phyloP scores from a whole-genome alignment of 2,113 vertebrate species.

The Atractosteus spatula region DNA sequence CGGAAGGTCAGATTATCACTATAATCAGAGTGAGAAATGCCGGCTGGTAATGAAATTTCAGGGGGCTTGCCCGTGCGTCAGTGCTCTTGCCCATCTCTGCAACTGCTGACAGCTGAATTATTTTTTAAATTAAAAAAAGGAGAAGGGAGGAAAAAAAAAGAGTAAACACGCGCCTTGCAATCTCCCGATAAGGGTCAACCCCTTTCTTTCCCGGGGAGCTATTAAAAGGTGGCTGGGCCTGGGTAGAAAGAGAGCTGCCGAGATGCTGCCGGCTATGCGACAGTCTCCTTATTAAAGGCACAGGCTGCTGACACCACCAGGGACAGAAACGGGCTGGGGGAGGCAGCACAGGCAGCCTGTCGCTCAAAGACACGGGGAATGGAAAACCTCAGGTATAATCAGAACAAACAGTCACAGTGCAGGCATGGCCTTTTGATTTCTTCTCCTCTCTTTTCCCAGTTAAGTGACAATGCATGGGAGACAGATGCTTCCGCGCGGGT shows the following conservation, averaged over 20 bases:
- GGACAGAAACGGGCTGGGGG: slow-evolving; percentile 22
- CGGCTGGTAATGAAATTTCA: slow-evolving; percentile 30
- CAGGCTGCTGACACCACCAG: not conserved
- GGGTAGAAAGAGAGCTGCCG: not conserved
- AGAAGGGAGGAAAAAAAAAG: slow-evolving; percentile 19
- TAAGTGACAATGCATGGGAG: too few species aligned
- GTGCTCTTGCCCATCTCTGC: slow-evolving; percentile 22
- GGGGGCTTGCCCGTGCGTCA: slow-evolving; percentile 14
- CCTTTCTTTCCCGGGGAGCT: not conserved
- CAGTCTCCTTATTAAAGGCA: not conserved
- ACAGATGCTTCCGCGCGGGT: too few species aligned
- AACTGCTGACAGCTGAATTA: slow-evolving; percentile 35
- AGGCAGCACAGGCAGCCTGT: slow-evolving; percentile 17
- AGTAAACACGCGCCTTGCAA: slow-evolving; percentile 37
- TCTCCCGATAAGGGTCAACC: slow-evolving; percentile 31
- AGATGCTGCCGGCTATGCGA: not conserved
- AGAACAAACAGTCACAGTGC: too few species aligned
- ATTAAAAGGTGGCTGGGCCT: slow-evolving; percentile 8
- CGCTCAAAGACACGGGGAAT: too few species aligned
- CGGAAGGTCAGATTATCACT: slow-evolving; percentile 9
- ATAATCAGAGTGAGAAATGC: not conserved
- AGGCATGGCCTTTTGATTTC: too few species aligned
- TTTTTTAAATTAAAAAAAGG: slow-evolving; percentile 42
- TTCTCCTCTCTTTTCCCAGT: too few species aligned
- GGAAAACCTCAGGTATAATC: too few species aligned